Evolutionary conservation across 1,140 invertebrate species (phyloP), one percentile per base, ranked within the genome.

Genomic region (Cecropterus lyciades): DNA sequence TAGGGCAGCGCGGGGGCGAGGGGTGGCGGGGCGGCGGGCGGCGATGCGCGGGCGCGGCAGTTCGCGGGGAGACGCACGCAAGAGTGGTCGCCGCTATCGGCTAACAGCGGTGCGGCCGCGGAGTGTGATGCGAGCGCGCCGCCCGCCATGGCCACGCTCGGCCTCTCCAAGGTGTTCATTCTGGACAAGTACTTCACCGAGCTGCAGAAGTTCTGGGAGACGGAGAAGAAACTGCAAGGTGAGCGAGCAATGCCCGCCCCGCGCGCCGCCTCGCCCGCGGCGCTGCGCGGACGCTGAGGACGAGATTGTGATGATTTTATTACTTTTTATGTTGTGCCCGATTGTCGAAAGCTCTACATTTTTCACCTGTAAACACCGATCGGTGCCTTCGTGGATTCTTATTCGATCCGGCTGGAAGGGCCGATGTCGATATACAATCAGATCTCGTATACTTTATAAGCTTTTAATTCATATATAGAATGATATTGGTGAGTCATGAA

Each of bases 121-220:
- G 70, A 83, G 56, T 86, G 85, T 83, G 84, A 87, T 87, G 87
- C 78, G 77, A 81, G 80, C 85, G 87, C 79, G 82, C 75, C 81
- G 84, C 81, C 85, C 82, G 89, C 82, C 84, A 97, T 97, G 96
- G 97, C 97, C 94, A 98, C 97, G 87, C 94, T 98, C 92, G 97
- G 97, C 93, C 95, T 98, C 72, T 97, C 97, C 82, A 98, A 98
- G 95, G 97, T 98, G 89, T 98, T 98, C 95, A 98, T 98, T 91
- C 95, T 98, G 94, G 98, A 98, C 95, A 98, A 98, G 92, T 98
- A 98, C 93, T 98, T 98, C 91, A 98, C 97, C 69, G 97, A 98
- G 93, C 94, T 98, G 90, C 97, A 98, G 90, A 98, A 98, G 93
- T 98, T 98, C 93, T 98, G 97, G 97, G 97, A 98, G 93, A 98